A percentile compares a stretch with the other conserved stretches of the same genome.
Conservation (phyloP, 1,140 invertebrate genomes). For the Drosophila navojoa region DNA sequence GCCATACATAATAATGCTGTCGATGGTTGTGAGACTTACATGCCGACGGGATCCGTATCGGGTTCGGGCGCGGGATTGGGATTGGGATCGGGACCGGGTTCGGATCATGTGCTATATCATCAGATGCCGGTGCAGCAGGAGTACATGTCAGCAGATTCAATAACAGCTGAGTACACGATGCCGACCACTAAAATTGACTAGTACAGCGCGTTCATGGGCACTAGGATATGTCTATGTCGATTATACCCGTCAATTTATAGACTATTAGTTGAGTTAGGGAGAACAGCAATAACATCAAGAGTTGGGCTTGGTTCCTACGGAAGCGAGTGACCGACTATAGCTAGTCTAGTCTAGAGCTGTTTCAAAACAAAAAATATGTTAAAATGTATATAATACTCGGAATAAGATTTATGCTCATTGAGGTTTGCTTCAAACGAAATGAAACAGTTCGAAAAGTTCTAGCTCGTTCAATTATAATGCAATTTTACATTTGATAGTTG, state of each 20-base stretch:
- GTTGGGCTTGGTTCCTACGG: constrained; percentile 15
- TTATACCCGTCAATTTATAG: constrained; percentile 61
- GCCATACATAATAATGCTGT: constrained; percentile 25
- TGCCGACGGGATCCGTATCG: constrained; percentile 8
- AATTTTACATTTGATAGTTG: constrained; percentile 24
- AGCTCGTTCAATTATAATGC: constrained; percentile 56
- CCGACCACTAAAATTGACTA: constrained; percentile 82
- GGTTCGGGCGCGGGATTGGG: constrained; percentile 1
- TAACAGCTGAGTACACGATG: constrained; percentile 69
- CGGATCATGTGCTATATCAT: constrained; percentile 50
- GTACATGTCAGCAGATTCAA: constrained; percentile 46
- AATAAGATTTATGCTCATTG: constrained; percentile 75
- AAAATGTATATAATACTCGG: constrained; percentile 64
- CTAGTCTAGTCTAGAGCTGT: constrained; percentile 29
- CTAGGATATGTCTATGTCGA: constrained; percentile 27
- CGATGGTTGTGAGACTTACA: constrained; percentile 20
- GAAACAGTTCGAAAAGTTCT: constrained; percentile 45
- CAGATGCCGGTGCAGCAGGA: constrained; percentile 44
- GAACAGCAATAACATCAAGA: background rate
- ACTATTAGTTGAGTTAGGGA: constrained; percentile 17
- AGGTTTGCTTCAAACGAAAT: constrained; percentile 69
- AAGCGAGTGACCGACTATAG: constrained; percentile 34
- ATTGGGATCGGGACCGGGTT: constrained; percentile 9
- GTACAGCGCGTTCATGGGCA: constrained; percentile 48
- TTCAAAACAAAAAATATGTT: background rate